Evolutionary conservation across 1,140 invertebrate genomes (phyloP), one percentile per base, ranked within the genome.

Genomic region (Gryon sp.): DNA sequence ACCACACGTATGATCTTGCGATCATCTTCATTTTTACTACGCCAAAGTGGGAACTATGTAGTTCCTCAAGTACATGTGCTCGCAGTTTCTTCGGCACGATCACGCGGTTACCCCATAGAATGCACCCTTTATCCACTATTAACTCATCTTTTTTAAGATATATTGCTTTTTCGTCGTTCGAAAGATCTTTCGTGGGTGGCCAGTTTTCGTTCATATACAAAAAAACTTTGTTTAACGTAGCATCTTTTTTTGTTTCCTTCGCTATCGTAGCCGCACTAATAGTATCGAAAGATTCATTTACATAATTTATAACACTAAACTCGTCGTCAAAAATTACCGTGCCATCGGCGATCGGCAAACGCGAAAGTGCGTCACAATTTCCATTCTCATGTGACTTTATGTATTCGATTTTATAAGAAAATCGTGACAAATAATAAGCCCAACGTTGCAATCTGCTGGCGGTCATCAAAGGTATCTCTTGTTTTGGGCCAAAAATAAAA

Each of bases 401-500:
- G 65, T 86, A 83, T 60, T 82, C 57, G 18, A 88, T 83, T 24
- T 73, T 50, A 46, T 86, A 89, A 46, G 83, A 52, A 65, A 84
- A 88, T 2, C 73, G 76, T 4, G 69, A 73, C 15, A 89, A 74
- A 43, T 84, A 77, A 36, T 85, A 70, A n/a, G 84, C 82, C 79
- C 83, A 88, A 15, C 80, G 63, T 30, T 83, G 81, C 11, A 89
- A 22, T 32, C 87, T 38, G 16, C 45, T 79, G 8, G 82, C 73
- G n/a, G 79, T 77, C 19, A 83, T 78, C 28, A 77, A 26, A 5
- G 80, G 82, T 18, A 87, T 66, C 3, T 65, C 80, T 38, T 78
- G 62, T 40, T 84, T 79, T 22, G 79, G 12, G 0, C 80, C 82
- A 43, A 91, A 89, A 60, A 91, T 84, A 6, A 79, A 76, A 12